phyloP scores from a whole-genome alignment of 1,140 invertebrate species.

The Arctopsyche grandis region DNA sequence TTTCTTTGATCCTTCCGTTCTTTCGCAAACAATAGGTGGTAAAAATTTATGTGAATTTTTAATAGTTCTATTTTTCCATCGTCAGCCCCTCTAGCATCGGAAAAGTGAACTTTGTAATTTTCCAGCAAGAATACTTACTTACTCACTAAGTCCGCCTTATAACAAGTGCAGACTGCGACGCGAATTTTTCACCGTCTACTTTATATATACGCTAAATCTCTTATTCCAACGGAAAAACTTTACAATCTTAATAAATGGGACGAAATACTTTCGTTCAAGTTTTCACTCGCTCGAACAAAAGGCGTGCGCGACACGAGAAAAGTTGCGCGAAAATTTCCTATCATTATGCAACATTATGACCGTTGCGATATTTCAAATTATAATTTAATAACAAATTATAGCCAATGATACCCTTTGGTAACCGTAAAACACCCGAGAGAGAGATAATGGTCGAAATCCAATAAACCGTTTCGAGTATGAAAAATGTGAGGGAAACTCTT shows the following conservation, averaged over 20 bases:
- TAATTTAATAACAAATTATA: too few species aligned
- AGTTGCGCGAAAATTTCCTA: too few species aligned
- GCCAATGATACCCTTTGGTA: too few species aligned
- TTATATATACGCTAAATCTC: neutral
- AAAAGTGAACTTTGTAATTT: constrained; percentile 36
- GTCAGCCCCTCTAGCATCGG: neutral
- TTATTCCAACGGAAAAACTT: too few species aligned
- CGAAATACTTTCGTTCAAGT: too few species aligned
- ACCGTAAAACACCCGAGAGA: neutral
- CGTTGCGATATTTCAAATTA: too few species aligned
- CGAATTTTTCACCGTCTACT: neutral
- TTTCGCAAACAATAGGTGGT: neutral
- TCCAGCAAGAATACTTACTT: neutral
- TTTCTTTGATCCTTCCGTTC: neutral
- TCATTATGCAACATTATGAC: too few species aligned
- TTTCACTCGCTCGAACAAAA: too few species aligned
- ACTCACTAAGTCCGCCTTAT: neutral
- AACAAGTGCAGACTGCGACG: neutral
- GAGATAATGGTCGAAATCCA: neutral
- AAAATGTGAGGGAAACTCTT: neutral
- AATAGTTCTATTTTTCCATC: constrained; percentile 2
- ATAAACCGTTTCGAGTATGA: neutral
- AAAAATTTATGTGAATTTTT: constrained; percentile 11
- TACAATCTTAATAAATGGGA: too few species aligned
- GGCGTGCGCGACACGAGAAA: too few species aligned